A percentile compares a stretch with the other conserved stretches of the same genome.
Evolutionary conservation across 1,140 invertebrate genomes (phyloP).

Genomic region (Phymorhynchus buccinoides): DNA sequence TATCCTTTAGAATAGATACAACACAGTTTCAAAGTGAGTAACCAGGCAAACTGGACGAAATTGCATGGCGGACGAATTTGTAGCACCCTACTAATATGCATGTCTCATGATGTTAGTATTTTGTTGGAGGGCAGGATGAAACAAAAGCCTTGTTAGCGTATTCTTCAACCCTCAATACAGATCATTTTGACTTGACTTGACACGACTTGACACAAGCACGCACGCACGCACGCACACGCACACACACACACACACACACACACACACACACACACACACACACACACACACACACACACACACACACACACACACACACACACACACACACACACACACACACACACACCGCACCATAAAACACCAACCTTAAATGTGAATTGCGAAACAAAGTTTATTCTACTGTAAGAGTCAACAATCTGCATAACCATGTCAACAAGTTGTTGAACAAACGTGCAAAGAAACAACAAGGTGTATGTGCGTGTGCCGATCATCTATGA

Average conservation of each 20-base stretch:
- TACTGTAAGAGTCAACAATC: not conserved
- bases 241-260: not conserved
- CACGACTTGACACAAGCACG: too few species aligned
- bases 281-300: not conserved
- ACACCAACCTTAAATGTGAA: not conserved
- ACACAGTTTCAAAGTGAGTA: too few species aligned
- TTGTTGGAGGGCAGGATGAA: not conserved
- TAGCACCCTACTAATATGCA: too few species aligned
- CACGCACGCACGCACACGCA: not conserved
- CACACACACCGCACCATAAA: too few species aligned
- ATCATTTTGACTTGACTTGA: too few species aligned
- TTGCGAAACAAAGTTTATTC: constrained; percentile 7
- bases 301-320: not conserved
- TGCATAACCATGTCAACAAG: not conserved
- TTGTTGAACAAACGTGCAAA: not conserved
- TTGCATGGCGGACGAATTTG: too few species aligned
- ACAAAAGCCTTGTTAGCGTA: not conserved
- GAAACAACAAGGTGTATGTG: not conserved
- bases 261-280: not conserved
- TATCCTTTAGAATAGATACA: too few species aligned
- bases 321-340: not conserved
- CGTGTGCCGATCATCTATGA: too few species aligned
- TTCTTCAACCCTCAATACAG: not conserved
- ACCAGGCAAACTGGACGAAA: too few species aligned
- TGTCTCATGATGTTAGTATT: not conserved